Evolutionary conservation across 2,888 invertebrate genomes (phyloP).

Genomic region (Ectobius pallidus): DNA sequence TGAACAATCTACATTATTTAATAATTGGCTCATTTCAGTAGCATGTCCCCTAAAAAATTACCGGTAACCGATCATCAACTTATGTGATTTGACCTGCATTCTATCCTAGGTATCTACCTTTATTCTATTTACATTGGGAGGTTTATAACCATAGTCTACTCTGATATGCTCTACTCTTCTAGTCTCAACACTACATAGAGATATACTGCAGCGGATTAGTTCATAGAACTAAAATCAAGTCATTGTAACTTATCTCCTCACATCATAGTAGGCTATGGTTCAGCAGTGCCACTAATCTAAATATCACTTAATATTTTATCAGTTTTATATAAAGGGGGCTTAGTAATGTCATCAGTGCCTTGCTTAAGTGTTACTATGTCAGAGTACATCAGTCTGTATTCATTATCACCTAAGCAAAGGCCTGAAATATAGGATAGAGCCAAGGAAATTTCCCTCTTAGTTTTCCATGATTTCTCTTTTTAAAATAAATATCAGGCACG

Average conservation of each 20-base stretch:
- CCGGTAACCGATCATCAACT: no score
- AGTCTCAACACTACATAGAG: not conserved
- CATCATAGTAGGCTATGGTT: not conserved
- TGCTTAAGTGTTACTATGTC: not conserved
- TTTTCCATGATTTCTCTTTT: no score
- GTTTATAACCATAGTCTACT: not conserved
- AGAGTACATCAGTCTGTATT: no score
- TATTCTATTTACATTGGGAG: not conserved
- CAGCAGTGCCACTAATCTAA: not conserved
- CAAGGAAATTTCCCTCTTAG: no score
- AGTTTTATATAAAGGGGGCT: not conserved
- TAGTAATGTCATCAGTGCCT: not conserved
- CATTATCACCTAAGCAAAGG: not conserved
- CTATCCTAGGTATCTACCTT: no score
- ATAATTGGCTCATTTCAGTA: no score
- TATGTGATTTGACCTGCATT: no score
- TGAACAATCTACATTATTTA: no score
- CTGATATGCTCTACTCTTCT: not conserved
- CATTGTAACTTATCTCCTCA: not conserved
- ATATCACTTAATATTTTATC: no score
- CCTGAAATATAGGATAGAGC: no score
- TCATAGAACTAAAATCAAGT: slow-evolving; percentile 1
- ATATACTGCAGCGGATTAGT: not conserved
- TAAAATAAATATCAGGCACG: no score
- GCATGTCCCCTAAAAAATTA: no score